Conservation (phyloP, 2,888 invertebrate species). For the Drosophila birchii region DNA sequence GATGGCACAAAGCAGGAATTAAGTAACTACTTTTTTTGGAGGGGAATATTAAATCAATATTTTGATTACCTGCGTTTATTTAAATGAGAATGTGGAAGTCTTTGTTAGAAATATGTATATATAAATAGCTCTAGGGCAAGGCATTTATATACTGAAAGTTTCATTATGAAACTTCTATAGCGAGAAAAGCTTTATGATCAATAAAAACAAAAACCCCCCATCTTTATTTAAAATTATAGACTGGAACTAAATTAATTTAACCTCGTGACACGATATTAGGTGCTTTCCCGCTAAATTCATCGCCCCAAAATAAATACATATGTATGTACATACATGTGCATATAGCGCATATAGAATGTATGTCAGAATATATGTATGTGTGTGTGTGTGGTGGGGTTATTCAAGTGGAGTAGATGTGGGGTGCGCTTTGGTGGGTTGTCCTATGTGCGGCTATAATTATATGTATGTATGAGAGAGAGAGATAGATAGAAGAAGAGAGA, state of each 20-base stretch:
- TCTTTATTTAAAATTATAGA: not conserved
- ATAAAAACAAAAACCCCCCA: not conserved
- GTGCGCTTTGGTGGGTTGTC: constrained; percentile 24
- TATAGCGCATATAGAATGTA: constrained; percentile 5
- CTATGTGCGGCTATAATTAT: constrained; percentile 48
- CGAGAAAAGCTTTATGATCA: not conserved
- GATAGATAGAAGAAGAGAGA: not conserved
- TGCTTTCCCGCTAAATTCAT: constrained; percentile 1
- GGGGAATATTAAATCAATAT: constrained; percentile 17
- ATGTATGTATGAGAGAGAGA: constrained; percentile 1
- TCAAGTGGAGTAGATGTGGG: constrained; percentile 24
- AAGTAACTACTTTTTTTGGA: not conserved
- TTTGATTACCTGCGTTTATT: constrained; percentile 6
- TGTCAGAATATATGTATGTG: constrained; percentile 22
- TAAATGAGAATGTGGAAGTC: not conserved
- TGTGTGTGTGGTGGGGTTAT: constrained; percentile 53
- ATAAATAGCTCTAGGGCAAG: not conserved
- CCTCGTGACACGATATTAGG: constrained; percentile 37
- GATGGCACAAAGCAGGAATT: constrained; percentile 12
- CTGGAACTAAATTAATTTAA: constrained; percentile 11
- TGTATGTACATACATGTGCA: not conserved
- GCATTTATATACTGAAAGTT: too few relatives aligned
- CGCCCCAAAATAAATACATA: constrained; percentile 17
- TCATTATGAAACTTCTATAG: not conserved
- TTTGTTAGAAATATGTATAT: not conserved